Base-by-base conservation (phyloP, 2,888 invertebrate genomes). In the Tortricodes alternella region DNA sequence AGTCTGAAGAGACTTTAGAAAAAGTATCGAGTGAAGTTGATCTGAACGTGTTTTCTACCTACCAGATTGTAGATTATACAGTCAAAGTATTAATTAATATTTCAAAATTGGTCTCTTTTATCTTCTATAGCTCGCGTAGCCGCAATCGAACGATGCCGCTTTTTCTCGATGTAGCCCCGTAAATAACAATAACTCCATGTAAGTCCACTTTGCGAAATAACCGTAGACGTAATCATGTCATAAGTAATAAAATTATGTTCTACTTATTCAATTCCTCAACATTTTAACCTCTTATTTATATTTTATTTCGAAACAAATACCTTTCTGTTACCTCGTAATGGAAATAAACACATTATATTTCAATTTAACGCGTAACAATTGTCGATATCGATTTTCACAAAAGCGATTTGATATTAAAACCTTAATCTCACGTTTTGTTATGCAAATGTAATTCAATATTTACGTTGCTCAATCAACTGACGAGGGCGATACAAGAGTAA, bases 391-490 rank as follows among this genome's bases (percentile, higher is more conserved):
- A 24, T 56, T 51, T 56, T 50, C 56, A 50, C 43, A 49, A 49
- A 49, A 37, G 29, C 23, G 19, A 16, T 34, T 29, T 55, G 55
- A 55, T 56, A 56, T 44, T 56, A 50, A 23, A 32, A 21, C 19
- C 37, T 16, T 49, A 41, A 55, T 49, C 48, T 55, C 56, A 56
- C 56, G 44, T 56, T 56, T 50, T 56, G 50, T 56, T 50, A 56
- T 56, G 56, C 50, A 56, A 50, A 56, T 50, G 56, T 50, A 56
- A 56, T 29, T 44, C 24, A 56, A 50, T 56, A 56, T 50, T 56
- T 44, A 50, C 44, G 44, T 50, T 50, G 37, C 49, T 56, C 56
- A 50, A 56, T 56, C 49, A 50, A 44, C 49, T 27, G 15, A 35
- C 35, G 44, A 56, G 44, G 44, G 55, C 27, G 15, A 37, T 44